Percentiles rank a stretch among this genome's conserved stretches.
phyloP scores from a whole-genome alignment of 2,113 vertebrate genomes.

The Mastomys natalensis region DNA sequence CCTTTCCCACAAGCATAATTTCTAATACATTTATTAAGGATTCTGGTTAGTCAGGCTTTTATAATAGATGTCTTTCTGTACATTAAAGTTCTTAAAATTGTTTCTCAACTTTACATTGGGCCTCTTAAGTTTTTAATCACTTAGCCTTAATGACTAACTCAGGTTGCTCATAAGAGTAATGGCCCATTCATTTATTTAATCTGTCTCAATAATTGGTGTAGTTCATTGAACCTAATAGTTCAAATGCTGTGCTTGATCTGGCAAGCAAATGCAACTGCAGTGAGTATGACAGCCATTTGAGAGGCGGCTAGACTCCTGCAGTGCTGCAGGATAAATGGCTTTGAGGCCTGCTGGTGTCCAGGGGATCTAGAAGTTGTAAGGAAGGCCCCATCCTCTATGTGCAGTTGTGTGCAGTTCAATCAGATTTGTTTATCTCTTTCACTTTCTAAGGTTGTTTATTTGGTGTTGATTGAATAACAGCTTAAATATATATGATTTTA shows the following conservation, averaged over 20 bases:
- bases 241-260: background rate
- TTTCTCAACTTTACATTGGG: constrained; percentile 44
- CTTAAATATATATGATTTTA: background rate
- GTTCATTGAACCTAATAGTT: constrained; percentile 57
- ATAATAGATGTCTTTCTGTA: background rate
- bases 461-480: constrained; percentile 23
- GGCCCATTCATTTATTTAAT: constrained; percentile 66
- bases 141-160: constrained; percentile 62
- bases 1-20: constrained; percentile 28
- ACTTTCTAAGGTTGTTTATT: background rate
- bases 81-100: constrained; percentile 42
- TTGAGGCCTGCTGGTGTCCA: background rate
- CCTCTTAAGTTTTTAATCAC: constrained; percentile 48
- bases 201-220: constrained; percentile 45
- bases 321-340: background rate
- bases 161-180: constrained; percentile 46
- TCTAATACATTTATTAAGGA: constrained; percentile 36
- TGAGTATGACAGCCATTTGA: constrained; percentile 32
- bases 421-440: background rate
- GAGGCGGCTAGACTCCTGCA: background rate
- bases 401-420: background rate
- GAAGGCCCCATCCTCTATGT: background rate
- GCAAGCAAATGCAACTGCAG: constrained; percentile 54
- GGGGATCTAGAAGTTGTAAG: background rate
- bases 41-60: constrained; percentile 29